Conservation (phyloP, 2,113 vertebrate species). For the Clarias macrocephalus region DNA sequence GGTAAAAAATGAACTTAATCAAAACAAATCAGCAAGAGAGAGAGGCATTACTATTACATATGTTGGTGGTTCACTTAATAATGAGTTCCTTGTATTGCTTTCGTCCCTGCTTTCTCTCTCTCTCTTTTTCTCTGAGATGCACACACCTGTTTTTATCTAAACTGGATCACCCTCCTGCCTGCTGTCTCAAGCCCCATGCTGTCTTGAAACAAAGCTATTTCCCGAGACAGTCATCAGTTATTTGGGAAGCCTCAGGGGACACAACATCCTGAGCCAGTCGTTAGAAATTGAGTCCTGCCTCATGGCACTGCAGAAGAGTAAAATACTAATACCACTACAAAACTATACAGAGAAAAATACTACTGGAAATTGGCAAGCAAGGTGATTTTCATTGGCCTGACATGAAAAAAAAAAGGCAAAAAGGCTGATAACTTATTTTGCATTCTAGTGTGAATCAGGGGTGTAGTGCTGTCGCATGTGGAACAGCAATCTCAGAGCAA, state of each 20-base stretch:
- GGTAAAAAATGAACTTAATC: neutral
- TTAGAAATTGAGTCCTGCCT: conserved; percentile 9
- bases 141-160: conserved; percentile 7
- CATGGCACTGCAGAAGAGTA: neutral
- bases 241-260: conserved; percentile 29
- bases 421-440: neutral
- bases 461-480: neutral
- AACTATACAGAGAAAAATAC: neutral
- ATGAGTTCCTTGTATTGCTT: neutral
- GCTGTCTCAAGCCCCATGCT: neutral
- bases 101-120: neutral
- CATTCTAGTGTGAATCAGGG: neutral
- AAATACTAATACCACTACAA: neutral
- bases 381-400: neutral
- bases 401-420: conserved; percentile 3
- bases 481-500: neutral
- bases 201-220: conserved; percentile 16
- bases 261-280: conserved; percentile 1
- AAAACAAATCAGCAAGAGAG: conserved; percentile 2
- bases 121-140: neutral
- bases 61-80: neutral
- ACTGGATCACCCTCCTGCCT: conserved; percentile 1
- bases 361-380: neutral
- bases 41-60: neutral
- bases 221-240: conserved; percentile 27